Evolutionary conservation across 1,140 invertebrate species (phyloP).

Genomic region (Leguminivora glycinivorella): DNA sequence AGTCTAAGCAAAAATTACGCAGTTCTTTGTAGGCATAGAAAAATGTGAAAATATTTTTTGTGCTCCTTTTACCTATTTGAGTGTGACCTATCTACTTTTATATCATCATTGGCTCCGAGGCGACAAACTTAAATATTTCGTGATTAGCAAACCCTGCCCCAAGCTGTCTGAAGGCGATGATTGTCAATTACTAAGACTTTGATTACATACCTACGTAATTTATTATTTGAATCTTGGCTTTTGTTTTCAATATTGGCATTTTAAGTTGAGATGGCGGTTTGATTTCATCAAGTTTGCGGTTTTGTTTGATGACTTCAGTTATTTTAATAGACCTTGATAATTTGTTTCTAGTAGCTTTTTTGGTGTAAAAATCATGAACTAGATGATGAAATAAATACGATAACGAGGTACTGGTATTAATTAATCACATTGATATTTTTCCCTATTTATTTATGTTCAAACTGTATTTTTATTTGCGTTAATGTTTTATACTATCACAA

Average conservation of each 20-base stretch:
- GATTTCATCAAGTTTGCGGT: not conserved
- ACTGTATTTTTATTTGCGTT: too few species aligned
- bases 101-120: too few species aligned
- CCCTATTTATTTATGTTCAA: too few species aligned
- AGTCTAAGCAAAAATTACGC: too few species aligned
- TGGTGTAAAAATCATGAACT: not conserved
- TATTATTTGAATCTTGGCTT: conserved; percentile 23
- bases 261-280: not conserved
- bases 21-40: too few species aligned
- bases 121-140: conserved; percentile 25
- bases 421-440: too few species aligned
- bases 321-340: not conserved
- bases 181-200: conserved; percentile 19
- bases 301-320: not conserved
- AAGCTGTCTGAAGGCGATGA: conserved; percentile 10
- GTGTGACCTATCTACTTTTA: too few species aligned
- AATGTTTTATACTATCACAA: too few species aligned
- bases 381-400: not conserved
- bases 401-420: too few species aligned
- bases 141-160: conserved; percentile 23
- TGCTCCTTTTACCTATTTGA: too few species aligned
- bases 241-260: conserved; percentile 14
- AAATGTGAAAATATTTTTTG: too few species aligned
- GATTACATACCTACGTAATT: conserved; percentile 27
- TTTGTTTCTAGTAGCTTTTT: not conserved